These are phyloP conservation scores for Thamnaconus septentrionalis DNA, from an alignment of 2,113 vertebrate genomes.

Conservation along the genomic window DNA sequence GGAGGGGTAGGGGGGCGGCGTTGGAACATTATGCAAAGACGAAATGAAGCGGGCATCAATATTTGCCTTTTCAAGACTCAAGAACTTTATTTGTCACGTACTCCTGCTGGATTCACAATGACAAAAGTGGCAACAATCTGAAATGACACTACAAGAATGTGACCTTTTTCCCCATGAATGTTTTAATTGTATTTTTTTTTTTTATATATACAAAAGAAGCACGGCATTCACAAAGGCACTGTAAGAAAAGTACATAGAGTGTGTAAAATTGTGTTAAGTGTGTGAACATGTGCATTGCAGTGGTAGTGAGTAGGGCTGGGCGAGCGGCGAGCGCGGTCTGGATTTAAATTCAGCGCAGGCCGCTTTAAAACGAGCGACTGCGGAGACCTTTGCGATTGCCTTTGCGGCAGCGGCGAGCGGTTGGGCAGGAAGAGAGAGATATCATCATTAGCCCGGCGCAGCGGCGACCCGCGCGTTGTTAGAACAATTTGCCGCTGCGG, in stretches of 20 bases:
- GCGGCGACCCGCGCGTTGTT: slow-evolving; percentile 72
- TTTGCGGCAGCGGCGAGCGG: slow-evolving; percentile 55
- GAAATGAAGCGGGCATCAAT: slow-evolving; percentile 16
- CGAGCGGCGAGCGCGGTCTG: too few relatives aligned
- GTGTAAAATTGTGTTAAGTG: too few relatives aligned
- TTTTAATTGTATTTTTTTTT: background rate
- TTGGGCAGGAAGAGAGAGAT: slow-evolving; percentile 61
- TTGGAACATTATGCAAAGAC: too few relatives aligned
- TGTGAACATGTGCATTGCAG: too few relatives aligned
- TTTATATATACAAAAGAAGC: too few relatives aligned
- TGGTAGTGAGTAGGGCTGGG: too few relatives aligned
- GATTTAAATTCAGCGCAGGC: slow-evolving; percentile 50
- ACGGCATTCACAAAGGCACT: too few relatives aligned
- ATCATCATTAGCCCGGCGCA: slow-evolving; percentile 74
- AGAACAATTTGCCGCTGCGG: slow-evolving; percentile 67
- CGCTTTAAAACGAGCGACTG: slow-evolving; percentile 54
- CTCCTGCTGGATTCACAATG: background rate
- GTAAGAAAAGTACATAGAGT: too few relatives aligned
- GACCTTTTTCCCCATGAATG: background rate
- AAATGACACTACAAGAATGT: background rate
- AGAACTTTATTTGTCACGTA: too few relatives aligned
- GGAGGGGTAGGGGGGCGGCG: background rate
- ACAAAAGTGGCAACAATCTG: background rate
- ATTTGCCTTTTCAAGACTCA: background rate
- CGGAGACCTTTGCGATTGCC: slow-evolving; percentile 64